phyloP scores from a whole-genome alignment of 2,888 invertebrate genomes.

The Vanessa cardui region DNA sequence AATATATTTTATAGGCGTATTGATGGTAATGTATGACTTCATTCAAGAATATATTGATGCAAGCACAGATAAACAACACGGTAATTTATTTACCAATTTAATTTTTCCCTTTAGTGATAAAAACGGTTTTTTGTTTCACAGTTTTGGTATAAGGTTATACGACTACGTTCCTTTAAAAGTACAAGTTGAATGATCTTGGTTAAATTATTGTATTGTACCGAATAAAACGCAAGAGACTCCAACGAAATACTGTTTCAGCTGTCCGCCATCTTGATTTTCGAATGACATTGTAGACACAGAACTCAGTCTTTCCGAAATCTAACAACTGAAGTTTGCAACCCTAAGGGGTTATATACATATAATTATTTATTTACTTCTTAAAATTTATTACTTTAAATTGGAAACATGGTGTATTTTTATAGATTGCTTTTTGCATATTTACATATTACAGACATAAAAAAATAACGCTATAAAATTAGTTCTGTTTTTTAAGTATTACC shows the following conservation, averaged over 20 bases:
- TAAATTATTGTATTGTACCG: neutral
- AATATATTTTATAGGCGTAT: constrained; percentile 18
- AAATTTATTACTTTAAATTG: too few relatives aligned
- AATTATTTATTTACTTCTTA: too few relatives aligned
- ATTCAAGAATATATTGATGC: constrained; percentile 18
- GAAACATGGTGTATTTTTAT: too few relatives aligned
- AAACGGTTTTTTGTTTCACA: constrained; percentile 3
- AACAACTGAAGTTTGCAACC: too few relatives aligned
- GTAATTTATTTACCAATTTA: constrained; percentile 14
- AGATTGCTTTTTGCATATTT: too few relatives aligned
- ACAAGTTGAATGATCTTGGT: neutral
- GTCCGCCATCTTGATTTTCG: neutral
- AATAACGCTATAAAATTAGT: too few relatives aligned
- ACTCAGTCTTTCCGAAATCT: too few relatives aligned
- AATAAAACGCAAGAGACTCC: too few relatives aligned
- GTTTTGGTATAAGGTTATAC: neutral
- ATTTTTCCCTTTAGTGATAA: neutral
- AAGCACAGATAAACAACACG: neutral
- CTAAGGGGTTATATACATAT: too few relatives aligned
- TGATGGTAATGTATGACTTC: constrained; percentile 26
- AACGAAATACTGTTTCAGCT: too few relatives aligned
- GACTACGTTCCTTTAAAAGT: constrained; percentile 1
- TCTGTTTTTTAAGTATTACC: too few relatives aligned
- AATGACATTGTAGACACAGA: neutral
- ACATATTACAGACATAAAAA: too few relatives aligned